Percentiles rank a stretch among this genome's conserved stretches.
Evolutionary conservation across 2,797 vertebrate genomes (phyloP).

Genomic region (Mergus octosetaceus): DNA sequence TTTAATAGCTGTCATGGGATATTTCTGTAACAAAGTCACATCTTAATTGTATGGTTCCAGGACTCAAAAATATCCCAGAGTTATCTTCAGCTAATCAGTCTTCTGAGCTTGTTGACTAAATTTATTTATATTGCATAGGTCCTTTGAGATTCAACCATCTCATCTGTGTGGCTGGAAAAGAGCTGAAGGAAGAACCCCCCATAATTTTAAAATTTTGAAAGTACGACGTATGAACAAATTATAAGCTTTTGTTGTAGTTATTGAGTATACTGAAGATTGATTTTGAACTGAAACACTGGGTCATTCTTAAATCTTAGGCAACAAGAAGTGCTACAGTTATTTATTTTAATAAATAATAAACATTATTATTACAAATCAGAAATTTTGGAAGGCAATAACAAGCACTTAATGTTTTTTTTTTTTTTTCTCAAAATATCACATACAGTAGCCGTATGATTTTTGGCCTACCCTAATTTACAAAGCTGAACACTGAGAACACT

Average conservation of each 20-base stretch:
- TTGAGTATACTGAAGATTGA: background rate
- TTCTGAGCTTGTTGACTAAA: conserved; percentile 43
- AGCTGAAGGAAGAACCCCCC: background rate
- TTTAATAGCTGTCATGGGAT: conserved; percentile 36
- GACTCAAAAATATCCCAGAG: conserved; percentile 34
- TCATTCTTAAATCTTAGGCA: background rate
- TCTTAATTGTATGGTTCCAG: conserved; percentile 4
- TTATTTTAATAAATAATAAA: background rate
- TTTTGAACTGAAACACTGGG: background rate
- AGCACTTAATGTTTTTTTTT: background rate
- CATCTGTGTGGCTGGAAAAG: background rate
- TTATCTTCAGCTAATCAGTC: conserved; percentile 48
- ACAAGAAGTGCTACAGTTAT: background rate
- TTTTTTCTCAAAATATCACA: background rate
- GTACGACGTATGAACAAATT: background rate
- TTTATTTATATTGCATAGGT: conserved; percentile 36
- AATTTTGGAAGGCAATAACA: background rate
- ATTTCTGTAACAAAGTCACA: conserved; percentile 18
- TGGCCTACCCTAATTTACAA: background rate
- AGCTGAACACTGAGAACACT: background rate
- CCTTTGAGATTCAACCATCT: background rate
- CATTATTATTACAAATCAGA: background rate
- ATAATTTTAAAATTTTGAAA: background rate
- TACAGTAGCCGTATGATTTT: background rate
- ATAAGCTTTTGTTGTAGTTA: background rate